A percentile compares a stretch with the other conserved stretches of the same genome.
Conservation (phyloP, 2,113 vertebrate genomes). For the Anguilla japonica region DNA sequence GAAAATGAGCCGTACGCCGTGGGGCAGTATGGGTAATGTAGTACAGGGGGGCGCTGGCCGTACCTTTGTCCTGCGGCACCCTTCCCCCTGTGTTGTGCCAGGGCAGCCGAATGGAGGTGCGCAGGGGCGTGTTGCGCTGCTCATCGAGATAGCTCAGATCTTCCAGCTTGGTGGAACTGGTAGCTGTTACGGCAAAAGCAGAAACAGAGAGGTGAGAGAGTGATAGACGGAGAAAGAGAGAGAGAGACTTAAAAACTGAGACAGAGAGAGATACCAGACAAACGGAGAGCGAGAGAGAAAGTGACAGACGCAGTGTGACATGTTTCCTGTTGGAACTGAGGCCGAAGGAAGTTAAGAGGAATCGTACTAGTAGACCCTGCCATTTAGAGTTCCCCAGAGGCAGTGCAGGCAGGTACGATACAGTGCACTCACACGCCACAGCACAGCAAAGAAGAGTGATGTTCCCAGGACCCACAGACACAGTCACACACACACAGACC, state of each 20-base stretch:
- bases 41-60: background rate
- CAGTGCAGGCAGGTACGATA: background rate
- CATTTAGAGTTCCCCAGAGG: slow-evolving; percentile 1
- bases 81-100: slow-evolving; percentile 83
- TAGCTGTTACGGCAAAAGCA: slow-evolving; percentile 72
- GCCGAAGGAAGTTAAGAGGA: background rate
- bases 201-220: background rate
- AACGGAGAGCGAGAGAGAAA: background rate
- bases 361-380: background rate
- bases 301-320: background rate
- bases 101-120: slow-evolving; percentile 85
- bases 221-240: background rate
- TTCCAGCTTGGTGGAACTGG: slow-evolving; percentile 93
- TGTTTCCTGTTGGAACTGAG: background rate
- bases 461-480: background rate
- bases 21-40: no score
- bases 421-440: background rate
- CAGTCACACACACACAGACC: no score
- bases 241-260: slow-evolving; percentile 17
- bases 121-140: slow-evolving; percentile 79
- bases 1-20: background rate
- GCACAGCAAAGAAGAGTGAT: background rate
- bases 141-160: slow-evolving; percentile 88
- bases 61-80: slow-evolving; percentile 85
- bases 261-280: background rate